Conservation (phyloP, 1,140 invertebrate species). For the Chironomus tepperi region DNA sequence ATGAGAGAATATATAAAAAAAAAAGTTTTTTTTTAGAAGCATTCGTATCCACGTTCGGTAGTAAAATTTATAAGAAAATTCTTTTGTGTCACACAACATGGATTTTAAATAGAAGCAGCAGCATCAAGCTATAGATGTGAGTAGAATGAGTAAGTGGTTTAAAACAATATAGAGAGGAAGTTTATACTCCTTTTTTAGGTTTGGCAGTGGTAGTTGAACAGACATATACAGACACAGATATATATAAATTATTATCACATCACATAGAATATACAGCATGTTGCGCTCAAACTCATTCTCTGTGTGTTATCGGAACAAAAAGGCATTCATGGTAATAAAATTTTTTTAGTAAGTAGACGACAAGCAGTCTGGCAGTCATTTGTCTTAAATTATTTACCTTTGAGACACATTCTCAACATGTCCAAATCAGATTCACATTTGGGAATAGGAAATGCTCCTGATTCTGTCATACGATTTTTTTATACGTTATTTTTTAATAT, state of each 20-base stretch:
- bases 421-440: slow-evolving; percentile 32
- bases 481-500: no score
- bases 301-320: background rate
- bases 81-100: slow-evolving; percentile 7
- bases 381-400: slow-evolving; percentile 32
- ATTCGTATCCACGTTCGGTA: background rate
- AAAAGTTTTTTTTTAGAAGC: no score
- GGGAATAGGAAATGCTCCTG: slow-evolving; percentile 17
- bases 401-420: slow-evolving; percentile 37
- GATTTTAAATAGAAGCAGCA: background rate
- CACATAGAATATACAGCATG: background rate
- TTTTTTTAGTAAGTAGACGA: background rate
- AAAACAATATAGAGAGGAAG: background rate
- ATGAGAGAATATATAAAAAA: no score
- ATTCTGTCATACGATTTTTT: background rate
- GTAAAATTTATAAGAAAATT: slow-evolving; percentile 9
- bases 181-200: background rate
- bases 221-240: background rate
- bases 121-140: background rate
- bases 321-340: background rate
- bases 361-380: slow-evolving; percentile 19
- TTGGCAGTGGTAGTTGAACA: no score
- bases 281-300: background rate
- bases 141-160: background rate
- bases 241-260: background rate